Evolutionary conservation across 2,888 invertebrate species (phyloP), one percentile per base, ranked within the genome.

Genomic region (Saturnia japonica): DNA sequence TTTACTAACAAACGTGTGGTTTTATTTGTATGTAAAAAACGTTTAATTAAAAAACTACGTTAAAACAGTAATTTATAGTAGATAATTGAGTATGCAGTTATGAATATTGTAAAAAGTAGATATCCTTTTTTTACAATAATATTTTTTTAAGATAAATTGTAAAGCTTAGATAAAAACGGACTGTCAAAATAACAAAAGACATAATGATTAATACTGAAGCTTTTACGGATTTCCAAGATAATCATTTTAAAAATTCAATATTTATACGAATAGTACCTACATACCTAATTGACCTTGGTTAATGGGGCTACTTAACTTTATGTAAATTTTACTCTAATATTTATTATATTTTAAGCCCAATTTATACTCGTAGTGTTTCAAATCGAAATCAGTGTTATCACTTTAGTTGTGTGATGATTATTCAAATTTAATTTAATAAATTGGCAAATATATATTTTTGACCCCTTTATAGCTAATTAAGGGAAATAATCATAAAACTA

Each of bases 1-100:
- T 71, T 71, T 71, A 71, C 71, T 54, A 71, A 71, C 71, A 67
- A 67, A 67, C 28, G 28, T 28, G 14, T 25, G 14, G 57, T 28
- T 28, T 60, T 25, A 14, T 60, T 60, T 60, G 3, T 3, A 12
- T 28, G 0, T 12, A 14, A 28, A 28, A 28, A 60, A 0, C 0
- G 14, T 12, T 3, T 19, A 43, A 43, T 12, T 43, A 43, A 7
- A n/a, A 43, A 12, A 43, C 9, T 14, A 11, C 14, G 43, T 54
- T 16, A 7, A 6, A 47, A 22, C 11, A 54, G 22, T 22, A 47
- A 7, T 54, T 54, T 54, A 54, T 54, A 9, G 8, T 22, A 22
- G 7, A 47, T 47, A 47, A n/a, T 47, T 47, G 16, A 1, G 8
- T 19, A 47, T 6, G 19, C 8, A 19, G 19, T 19, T 7, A 3